phyloP scores from a whole-genome alignment of 1,140 invertebrate species.

The Drosophila kurseongensis region DNA sequence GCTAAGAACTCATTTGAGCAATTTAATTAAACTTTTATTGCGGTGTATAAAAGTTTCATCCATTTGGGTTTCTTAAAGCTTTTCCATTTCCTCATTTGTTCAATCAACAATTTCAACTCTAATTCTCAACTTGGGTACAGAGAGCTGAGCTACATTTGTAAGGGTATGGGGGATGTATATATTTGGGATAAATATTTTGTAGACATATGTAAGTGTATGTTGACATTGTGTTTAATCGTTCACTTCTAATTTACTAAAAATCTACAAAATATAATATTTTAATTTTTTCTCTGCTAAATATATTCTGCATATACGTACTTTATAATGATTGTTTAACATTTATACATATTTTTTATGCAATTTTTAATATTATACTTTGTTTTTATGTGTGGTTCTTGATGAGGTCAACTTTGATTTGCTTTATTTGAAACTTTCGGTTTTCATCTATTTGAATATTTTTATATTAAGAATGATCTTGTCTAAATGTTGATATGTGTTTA shows the following conservation, averaged over 20 bases:
- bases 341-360: constrained; percentile 55
- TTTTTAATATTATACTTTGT: constrained; percentile 29
- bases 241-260: constrained; percentile 74
- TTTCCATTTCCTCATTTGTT: constrained; percentile 74
- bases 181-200: constrained; percentile 41
- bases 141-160: constrained; percentile 39
- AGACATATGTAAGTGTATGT: constrained; percentile 53
- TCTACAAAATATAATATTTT: constrained; percentile 80
- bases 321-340: constrained; percentile 70
- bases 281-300: constrained; percentile 58
- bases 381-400: constrained; percentile 53
- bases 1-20: constrained; percentile 44
- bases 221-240: constrained; percentile 40
- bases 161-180: constrained; percentile 40
- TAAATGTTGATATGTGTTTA: constrained; percentile 76
- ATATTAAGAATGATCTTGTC: constrained; percentile 39
- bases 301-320: constrained; percentile 51
- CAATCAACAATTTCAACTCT: constrained; percentile 58
- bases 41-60: constrained; percentile 59
- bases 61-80: constrained; percentile 78
- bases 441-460: constrained; percentile 40
- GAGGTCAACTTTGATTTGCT: constrained; percentile 74
- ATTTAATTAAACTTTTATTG: constrained; percentile 27
- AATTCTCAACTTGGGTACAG: constrained; percentile 48
- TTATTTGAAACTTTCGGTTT: constrained; percentile 43